phyloP scores from a whole-genome alignment of 2,113 vertebrate genomes.

The Pomatostomus ruficeps region DNA sequence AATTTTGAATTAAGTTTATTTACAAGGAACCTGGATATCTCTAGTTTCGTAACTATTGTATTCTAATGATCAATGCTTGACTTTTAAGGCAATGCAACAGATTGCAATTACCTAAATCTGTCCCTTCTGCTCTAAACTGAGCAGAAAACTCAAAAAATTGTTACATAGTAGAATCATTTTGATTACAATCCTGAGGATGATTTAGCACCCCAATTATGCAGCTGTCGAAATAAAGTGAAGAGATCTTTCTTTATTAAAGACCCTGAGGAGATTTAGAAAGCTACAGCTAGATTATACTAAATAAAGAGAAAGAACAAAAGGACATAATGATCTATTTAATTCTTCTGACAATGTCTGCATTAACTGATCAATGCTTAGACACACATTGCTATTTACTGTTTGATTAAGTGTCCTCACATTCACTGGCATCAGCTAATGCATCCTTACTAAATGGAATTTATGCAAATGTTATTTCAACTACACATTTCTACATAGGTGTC shows the following conservation, averaged over 20 bases:
- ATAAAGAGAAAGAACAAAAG: slow-evolving; percentile 16
- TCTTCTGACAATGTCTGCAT: neutral
- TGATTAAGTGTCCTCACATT: neutral
- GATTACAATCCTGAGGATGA: slow-evolving; percentile 11
- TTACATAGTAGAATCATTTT: neutral
- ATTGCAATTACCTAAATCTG: neutral
- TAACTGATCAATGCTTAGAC: neutral
- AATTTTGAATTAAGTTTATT: neutral
- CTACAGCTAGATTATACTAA: neutral
- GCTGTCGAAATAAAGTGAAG: slow-evolving; percentile 6
- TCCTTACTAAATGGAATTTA: neutral
- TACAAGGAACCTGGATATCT: neutral
- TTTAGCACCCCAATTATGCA: slow-evolving; percentile 19
- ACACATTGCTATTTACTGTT: neutral
- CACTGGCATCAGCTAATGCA: neutral
- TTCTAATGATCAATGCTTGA: neutral
- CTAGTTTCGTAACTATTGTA: neutral
- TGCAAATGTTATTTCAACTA: neutral
- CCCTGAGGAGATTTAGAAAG: slow-evolving; percentile 4
- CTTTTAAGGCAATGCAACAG: neutral
- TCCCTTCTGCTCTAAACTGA: neutral
- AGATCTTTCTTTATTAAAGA: slow-evolving; percentile 20
- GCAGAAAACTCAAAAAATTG: neutral
- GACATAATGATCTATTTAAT: neutral
- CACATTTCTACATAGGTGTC: neutral